phyloP scores from a whole-genome alignment of 2,888 invertebrate genomes.

The Tetanocera ferruginea region DNA sequence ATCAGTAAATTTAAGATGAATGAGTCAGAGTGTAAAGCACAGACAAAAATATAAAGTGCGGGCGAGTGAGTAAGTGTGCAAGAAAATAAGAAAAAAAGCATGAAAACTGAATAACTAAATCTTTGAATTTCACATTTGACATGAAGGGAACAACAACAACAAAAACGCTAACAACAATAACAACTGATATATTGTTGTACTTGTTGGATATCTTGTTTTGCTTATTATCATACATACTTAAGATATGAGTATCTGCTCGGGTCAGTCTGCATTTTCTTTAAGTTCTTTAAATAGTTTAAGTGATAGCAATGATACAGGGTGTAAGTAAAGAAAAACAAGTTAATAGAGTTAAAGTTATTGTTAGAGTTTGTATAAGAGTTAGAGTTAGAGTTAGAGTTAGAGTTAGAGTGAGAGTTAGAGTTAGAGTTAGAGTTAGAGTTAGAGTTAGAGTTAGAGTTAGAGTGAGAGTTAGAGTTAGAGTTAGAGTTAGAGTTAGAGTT shows the following conservation, averaged over 20 bases:
- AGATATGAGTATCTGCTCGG: neutral
- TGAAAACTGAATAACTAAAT: too few relatives aligned
- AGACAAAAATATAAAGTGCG: neutral
- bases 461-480: too few relatives aligned
- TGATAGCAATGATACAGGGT: neutral
- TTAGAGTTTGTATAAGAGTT: too few relatives aligned
- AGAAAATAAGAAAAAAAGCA: neutral
- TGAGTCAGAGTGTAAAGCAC: neutral
- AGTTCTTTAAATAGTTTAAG: neutral
- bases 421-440: too few relatives aligned
- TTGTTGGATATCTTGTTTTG: neutral
- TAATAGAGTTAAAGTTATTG: too few relatives aligned
- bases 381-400: too few relatives aligned
- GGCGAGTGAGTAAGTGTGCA: neutral
- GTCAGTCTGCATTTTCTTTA: neutral
- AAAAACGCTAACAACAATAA: neutral
- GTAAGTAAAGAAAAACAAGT: too few relatives aligned
- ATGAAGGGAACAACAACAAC: neutral
- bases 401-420: too few relatives aligned
- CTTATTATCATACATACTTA: too few relatives aligned
- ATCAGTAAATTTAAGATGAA: slow-evolving; percentile 1
- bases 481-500: too few relatives aligned
- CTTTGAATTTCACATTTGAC: neutral
- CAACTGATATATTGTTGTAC: neutral
- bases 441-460: too few relatives aligned